These are phyloP conservation scores for Eupithecia subumbrata DNA, from an alignment of 2,888 invertebrate genomes.

Conservation along the genomic window DNA sequence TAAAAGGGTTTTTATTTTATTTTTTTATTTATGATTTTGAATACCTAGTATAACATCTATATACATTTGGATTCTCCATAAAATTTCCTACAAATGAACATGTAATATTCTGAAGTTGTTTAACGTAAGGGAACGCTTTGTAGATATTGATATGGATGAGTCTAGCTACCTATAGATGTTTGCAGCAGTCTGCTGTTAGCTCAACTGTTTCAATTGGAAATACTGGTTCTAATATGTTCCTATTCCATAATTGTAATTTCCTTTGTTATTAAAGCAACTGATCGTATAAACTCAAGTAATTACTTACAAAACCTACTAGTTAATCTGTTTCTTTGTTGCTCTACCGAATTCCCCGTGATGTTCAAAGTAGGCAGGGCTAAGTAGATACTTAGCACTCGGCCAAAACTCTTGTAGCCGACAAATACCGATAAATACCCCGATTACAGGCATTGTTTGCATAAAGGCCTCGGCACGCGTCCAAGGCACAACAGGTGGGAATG, in stretches of 20 bases:
- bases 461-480: constrained; percentile 31
- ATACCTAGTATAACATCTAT: no score
- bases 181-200: not conserved
- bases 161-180: not conserved
- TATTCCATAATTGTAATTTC: no score
- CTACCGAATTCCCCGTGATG: not conserved
- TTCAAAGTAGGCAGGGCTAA: not conserved
- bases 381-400: not conserved
- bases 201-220: not conserved
- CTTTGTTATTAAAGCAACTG: not conserved
- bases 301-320: not conserved
- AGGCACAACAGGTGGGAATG: constrained; percentile 35
- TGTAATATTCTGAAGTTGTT: no score
- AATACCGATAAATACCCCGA: constrained; percentile 3
- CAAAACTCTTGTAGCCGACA: not conserved
- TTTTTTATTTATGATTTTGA: no score
- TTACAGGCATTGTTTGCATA: constrained; percentile 28
- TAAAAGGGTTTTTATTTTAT: no score
- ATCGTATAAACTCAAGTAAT: not conserved
- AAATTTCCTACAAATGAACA: no score
- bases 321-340: not conserved
- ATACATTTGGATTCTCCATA: no score
- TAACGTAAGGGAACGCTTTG: not conserved
- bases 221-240: not conserved
- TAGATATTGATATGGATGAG: not conserved